Conservation (phyloP, 2,888 invertebrate genomes). For the Augiades crinisus region DNA sequence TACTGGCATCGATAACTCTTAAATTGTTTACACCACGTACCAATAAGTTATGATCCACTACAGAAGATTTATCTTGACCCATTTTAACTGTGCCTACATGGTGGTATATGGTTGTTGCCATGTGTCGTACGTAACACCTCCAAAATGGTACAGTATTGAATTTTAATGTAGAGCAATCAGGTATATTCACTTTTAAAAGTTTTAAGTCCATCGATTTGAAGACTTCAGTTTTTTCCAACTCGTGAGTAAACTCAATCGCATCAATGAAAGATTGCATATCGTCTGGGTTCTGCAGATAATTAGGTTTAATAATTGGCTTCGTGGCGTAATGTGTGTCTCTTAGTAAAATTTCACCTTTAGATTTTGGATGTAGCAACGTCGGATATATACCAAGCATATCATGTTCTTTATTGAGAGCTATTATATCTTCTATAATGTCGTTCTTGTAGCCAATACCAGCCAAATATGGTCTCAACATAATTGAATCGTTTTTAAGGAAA, state of each 20-base stretch:
- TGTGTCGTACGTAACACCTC: constrained; percentile 79
- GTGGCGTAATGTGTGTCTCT: constrained; percentile 64
- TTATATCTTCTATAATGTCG: constrained; percentile 43
- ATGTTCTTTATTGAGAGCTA: constrained; percentile 43
- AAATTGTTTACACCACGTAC: constrained; percentile 79
- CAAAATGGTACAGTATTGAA: constrained; percentile 70
- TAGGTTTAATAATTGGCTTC: constrained; percentile 80
- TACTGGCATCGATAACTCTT: constrained; percentile 72
- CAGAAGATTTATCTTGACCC: constrained; percentile 77
- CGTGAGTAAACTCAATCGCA: constrained; percentile 54
- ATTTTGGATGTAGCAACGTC: constrained; percentile 69
- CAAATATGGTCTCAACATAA: constrained; percentile 40
- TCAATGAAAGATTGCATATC: constrained; percentile 72
- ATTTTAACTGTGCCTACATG: constrained; percentile 87
- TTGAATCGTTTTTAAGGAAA: constrained; percentile 43
- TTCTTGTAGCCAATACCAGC: constrained; percentile 46
- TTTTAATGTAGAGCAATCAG: constrained; percentile 48
- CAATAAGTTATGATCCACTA: constrained; percentile 72
- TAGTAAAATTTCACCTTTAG: constrained; percentile 79
- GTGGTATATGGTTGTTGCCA: constrained; percentile 83
- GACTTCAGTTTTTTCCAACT: constrained; percentile 55
- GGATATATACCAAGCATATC: constrained; percentile 59
- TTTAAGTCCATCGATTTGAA: constrained; percentile 57
- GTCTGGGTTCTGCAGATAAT: constrained; percentile 80
- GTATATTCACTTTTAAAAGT: constrained; percentile 48